Evolutionary conservation across 2,797 vertebrate species (phyloP), one percentile per base, ranked within the genome.

Genomic region (Coregonus sp.): DNA sequence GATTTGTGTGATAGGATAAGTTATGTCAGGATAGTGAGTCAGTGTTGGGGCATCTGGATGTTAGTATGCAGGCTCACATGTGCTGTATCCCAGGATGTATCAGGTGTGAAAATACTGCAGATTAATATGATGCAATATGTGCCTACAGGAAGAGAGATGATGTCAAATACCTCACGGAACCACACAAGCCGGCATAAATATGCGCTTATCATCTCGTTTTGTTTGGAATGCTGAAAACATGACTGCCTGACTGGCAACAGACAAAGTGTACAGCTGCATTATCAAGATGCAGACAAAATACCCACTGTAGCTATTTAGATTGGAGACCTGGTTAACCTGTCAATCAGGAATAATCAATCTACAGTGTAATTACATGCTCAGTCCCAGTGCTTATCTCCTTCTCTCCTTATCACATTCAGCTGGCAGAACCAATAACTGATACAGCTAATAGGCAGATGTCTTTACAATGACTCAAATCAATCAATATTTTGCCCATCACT

Each of bases 31-130:
- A 47, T 47, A 47, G 40, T 47, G 40, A 61, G 59, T 20, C 11
- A 4, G 20, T 63, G 20, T 63, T 63, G 59, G 9, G 9, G 11
- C 20, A 94, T 94, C 93, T 93, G 94, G 92, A 91, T 88, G 88
- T 88, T 88, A 89, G 92, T 91, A 93, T 90, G 87, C 87, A 88
- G 85, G 91, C 85, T 86, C 75, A 52, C 78, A 86, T 86, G 86
- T 92, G 90, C 86, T 86, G 84, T 91, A 90, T 89, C 92, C 88
- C 68, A 31, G 85, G 81, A 85, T 83, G 87, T 81, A 84, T 83
- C 79, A 82, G 86, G 81, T 81, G 80, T 83, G 75, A 83, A 84
- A 72, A 68, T 33, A 68, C 31, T 33, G 29, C 63, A 11, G 66
- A 12, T 52, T 59, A 5, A 20, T 59, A 20, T 59, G 5, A 68